These are phyloP conservation scores for Drosophila biarmipes DNA, from an alignment of 1,140 invertebrate species.

Conservation along the genomic window DNA sequence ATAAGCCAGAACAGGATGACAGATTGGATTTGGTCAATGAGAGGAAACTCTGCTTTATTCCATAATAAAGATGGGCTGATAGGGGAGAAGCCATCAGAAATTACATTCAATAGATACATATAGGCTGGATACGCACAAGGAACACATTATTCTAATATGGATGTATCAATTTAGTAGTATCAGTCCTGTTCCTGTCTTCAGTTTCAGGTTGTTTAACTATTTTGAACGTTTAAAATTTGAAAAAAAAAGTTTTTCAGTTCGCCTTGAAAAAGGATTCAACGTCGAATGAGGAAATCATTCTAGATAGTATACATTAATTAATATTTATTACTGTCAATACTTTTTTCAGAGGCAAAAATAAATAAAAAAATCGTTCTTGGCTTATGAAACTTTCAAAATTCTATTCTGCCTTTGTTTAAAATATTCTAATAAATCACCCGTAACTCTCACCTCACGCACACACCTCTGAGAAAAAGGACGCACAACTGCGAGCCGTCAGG, in stretches of 20 bases:
- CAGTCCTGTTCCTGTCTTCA: too few relatives aligned
- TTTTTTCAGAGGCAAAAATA: too few relatives aligned
- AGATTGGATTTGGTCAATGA: conserved; percentile 22
- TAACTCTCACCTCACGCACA: conserved; percentile 30
- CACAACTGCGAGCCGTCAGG: not conserved
- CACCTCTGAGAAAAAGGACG: conserved; percentile 25
- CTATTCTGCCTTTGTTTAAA: not conserved
- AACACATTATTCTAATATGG: too few relatives aligned
- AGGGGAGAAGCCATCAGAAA: not conserved
- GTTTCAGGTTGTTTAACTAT: too few relatives aligned
- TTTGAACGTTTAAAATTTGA: too few relatives aligned
- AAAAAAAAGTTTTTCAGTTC: too few relatives aligned
- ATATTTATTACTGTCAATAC: too few relatives aligned
- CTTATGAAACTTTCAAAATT: not conserved
- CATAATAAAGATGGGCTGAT: conserved; percentile 10
- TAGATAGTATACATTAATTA: too few relatives aligned
- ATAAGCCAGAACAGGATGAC: conserved; percentile 33
- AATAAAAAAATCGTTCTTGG: too few relatives aligned
- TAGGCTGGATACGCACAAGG: not conserved
- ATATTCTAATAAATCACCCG: not conserved
- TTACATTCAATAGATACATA: not conserved
- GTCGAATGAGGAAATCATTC: too few relatives aligned
- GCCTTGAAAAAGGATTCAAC: too few relatives aligned
- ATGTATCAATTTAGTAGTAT: too few relatives aligned
- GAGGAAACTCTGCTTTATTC: not conserved